Conservation (phyloP, 2,113 vertebrate genomes). For the Sinosuthora webbiana region DNA sequence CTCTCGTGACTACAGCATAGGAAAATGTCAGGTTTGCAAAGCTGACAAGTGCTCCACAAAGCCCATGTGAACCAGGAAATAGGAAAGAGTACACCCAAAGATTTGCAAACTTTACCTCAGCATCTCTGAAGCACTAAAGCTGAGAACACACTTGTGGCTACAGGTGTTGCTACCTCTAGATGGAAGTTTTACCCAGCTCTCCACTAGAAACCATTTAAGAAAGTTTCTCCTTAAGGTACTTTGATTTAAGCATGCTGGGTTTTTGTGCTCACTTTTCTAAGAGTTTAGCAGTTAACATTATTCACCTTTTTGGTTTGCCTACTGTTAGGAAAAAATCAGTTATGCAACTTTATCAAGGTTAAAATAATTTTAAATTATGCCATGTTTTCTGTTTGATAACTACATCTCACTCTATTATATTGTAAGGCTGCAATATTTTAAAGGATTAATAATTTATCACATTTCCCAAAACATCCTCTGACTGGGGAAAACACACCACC, state of each 20-base stretch:
- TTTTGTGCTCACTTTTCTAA: not conserved
- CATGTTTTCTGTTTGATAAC: not conserved
- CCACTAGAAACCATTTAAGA: not conserved
- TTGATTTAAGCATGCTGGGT: not conserved
- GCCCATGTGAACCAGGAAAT: not conserved
- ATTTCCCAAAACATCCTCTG: not conserved
- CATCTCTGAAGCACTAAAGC: not conserved
- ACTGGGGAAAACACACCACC: not conserved
- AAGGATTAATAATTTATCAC: not conserved
- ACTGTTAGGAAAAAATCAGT: not conserved
- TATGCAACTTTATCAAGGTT: not conserved
- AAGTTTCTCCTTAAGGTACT: not conserved
- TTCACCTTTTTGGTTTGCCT: not conserved
- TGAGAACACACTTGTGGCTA: not conserved
- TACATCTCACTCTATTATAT: not conserved
- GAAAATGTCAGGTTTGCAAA: not conserved
- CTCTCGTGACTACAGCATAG: not conserved
- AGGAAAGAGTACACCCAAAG: not conserved
- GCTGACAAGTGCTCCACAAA: not conserved
- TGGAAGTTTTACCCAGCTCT: not conserved
- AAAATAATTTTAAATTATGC: not conserved
- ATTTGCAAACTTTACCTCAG: not conserved
- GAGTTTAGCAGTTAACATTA: not conserved
- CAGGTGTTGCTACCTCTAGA: not conserved
- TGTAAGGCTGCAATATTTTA: not conserved